Percentiles rank a stretch among this genome's conserved stretches.
Conservation (phyloP, 64 coral and sea anemone species). For the Actinia equina region DNA sequence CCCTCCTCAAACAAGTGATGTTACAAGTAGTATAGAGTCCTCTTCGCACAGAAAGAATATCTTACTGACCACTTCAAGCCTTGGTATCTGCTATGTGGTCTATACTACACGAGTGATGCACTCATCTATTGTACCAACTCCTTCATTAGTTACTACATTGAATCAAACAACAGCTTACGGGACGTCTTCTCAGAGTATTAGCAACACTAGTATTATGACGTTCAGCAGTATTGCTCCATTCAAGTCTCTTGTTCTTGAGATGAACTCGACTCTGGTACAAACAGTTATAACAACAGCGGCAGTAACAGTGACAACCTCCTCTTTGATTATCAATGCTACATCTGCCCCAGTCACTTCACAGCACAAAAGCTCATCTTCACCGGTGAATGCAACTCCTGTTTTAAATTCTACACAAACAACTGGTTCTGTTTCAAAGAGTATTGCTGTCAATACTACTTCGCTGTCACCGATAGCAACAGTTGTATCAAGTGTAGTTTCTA, state of each 20-base stretch:
- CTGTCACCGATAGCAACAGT: background rate
- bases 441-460: background rate
- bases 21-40: background rate
- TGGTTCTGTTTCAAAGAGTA: background rate
- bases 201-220: background rate
- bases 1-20: background rate
- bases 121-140: background rate
- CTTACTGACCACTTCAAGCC: slow-evolving; percentile 68
- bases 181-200: background rate
- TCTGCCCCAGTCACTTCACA: background rate
- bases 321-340: background rate
- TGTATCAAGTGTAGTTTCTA: background rate
- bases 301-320: background rate
- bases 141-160: background rate
- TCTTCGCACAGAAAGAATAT: background rate
- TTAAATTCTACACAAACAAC: background rate
- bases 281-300: background rate
- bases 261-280: background rate
- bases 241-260: background rate
- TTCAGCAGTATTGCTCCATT: background rate
- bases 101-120: slow-evolving; percentile 62
- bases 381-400: background rate
- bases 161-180: background rate
- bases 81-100: slow-evolving; percentile 79
- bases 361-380: background rate